Percentiles rank a stretch among this genome's conserved stretches.
Evolutionary conservation across 2,797 vertebrate species (phyloP).

Genomic region (Monodelphis domestica): DNA sequence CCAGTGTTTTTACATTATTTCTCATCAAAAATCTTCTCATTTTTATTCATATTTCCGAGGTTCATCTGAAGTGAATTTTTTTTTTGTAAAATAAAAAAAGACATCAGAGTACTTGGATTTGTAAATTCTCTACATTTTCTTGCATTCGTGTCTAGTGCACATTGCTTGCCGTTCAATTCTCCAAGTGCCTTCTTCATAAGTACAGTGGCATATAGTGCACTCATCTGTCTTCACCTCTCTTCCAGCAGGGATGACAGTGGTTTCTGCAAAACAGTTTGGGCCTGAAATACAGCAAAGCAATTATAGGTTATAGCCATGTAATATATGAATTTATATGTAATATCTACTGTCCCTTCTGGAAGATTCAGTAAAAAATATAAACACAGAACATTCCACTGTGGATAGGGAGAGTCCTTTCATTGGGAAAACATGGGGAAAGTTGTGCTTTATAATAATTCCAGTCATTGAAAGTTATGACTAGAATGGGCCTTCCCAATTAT

Average conservation of each 20-base stretch:
- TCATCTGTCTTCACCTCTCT: slow-evolving; percentile 97
- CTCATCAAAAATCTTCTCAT: slow-evolving; percentile 69
- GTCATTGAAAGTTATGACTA: neutral
- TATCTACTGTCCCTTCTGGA: neutral
- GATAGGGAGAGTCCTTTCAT: neutral
- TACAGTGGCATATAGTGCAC: slow-evolving; percentile 99
- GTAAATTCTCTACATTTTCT: slow-evolving; percentile 88
- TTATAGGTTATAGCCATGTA: neutral
- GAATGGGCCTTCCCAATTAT: neutral
- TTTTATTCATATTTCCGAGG: slow-evolving; percentile 45
- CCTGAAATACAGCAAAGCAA: slow-evolving; percentile 85
- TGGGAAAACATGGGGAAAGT: neutral
- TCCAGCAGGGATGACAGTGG: slow-evolving; percentile 95
- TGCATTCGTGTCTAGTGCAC: slow-evolving; percentile 98
- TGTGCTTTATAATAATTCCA: neutral
- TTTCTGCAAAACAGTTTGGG: slow-evolving; percentile 98
- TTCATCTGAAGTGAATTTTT: slow-evolving; percentile 54
- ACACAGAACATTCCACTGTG: neutral
- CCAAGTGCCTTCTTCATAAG: slow-evolving; percentile 98
- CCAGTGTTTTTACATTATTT: slow-evolving; percentile 59
- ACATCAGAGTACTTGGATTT: slow-evolving; percentile 32
- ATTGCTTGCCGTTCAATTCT: slow-evolving; percentile 97
- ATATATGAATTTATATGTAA: neutral
- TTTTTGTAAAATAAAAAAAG: slow-evolving; percentile 78
- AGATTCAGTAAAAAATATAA: neutral